phyloP scores from a whole-genome alignment of 1,140 invertebrate genomes.

The Drosophila grimshawi region DNA sequence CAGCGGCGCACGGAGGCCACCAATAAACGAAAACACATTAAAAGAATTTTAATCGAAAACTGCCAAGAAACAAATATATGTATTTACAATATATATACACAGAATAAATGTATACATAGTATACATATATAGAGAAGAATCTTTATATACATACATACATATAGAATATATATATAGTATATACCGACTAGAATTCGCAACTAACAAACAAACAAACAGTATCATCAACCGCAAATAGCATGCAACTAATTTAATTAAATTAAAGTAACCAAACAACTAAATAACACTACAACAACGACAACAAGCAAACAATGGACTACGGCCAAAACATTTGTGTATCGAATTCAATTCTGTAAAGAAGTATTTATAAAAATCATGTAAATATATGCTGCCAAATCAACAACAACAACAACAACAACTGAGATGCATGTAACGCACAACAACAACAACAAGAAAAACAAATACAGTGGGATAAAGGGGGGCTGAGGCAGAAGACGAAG shows the following conservation, averaged over 20 bases:
- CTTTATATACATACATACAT: constrained; percentile 29
- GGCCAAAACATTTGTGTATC: constrained; percentile 9
- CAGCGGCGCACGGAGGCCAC: constrained; percentile 27
- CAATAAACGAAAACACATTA: constrained; percentile 51
- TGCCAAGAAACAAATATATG: constrained; percentile 65
- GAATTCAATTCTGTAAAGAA: constrained; percentile 7
- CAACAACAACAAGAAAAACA: constrained; percentile 36
- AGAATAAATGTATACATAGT: constrained; percentile 22
- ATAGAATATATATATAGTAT: constrained; percentile 17
- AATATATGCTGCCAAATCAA: constrained; percentile 75
- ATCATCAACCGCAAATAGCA: constrained; percentile 18
- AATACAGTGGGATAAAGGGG: constrained; percentile 2
- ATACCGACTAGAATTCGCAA: constrained; percentile 19
- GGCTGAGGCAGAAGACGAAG: background rate
- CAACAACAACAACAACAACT: constrained; percentile 48
- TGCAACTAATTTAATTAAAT: constrained; percentile 22
- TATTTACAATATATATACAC: constrained; percentile 46
- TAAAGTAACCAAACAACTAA: background rate
- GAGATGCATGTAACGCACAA: constrained; percentile 60
- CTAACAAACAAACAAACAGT: constrained; percentile 10
- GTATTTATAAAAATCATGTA: constrained; percentile 70
- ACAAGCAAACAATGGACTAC: constrained; percentile 13
- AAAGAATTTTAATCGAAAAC: constrained; percentile 81
- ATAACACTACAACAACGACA: background rate
- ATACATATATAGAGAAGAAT: background rate